A percentile compares a stretch with the other conserved stretches of the same genome.
Evolutionary conservation across 2,113 vertebrate species (phyloP).

Genomic region (Zapus hudsonius): DNA sequence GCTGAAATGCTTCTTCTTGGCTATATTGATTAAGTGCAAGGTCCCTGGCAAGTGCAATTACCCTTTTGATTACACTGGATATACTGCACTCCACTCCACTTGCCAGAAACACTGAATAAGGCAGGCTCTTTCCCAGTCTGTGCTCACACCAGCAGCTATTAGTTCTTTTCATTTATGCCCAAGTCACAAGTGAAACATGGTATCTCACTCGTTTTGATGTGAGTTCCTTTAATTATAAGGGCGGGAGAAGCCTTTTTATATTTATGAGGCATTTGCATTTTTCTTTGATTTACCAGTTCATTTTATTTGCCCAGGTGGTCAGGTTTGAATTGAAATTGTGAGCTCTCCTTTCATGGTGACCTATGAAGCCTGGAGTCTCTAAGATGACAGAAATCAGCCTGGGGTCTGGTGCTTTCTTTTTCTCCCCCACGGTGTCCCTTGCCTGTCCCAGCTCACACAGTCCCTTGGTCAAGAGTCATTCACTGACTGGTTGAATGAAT

Average conservation of each 20-base stretch:
- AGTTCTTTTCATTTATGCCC: neutral
- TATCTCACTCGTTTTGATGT: neutral
- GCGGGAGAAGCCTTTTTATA: neutral
- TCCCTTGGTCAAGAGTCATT: neutral
- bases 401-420: neutral
- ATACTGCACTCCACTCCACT: neutral
- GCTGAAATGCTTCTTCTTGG: constrained; percentile 5
- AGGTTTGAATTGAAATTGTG: constrained; percentile 27
- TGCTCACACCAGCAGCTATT: neutral
- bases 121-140: neutral
- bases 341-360: neutral
- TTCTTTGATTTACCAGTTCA: constrained; percentile 16
- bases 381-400: neutral
- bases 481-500: neutral
- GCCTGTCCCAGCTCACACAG: accelerated
- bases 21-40: neutral
- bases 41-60: neutral
- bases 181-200: neutral
- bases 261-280: neutral
- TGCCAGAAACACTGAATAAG: accelerated
- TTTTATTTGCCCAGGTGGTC: neutral
- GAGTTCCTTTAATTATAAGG: neutral
- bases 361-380: neutral
- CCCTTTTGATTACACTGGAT: neutral
- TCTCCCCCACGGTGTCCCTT: neutral